Base-by-base conservation (phyloP, 2,888 invertebrate genomes). In the Apamea monoglypha region DNA sequence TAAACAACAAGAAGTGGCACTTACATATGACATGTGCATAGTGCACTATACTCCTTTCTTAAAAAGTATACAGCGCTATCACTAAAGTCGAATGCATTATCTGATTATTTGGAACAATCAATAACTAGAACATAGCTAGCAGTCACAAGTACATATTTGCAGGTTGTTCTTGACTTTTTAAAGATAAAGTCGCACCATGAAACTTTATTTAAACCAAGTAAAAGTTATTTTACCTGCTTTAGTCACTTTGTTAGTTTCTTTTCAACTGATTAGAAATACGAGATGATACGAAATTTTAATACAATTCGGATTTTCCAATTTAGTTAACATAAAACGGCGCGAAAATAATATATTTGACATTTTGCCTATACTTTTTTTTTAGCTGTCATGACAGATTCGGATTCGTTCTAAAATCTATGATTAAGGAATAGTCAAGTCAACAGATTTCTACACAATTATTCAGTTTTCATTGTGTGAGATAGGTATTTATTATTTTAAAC, bases 281-380 rank as follows among this genome's bases (percentile, higher is more conserved):
- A 36, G n/a, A 53, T 1, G 40, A 36, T 10, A n/a, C n/a, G 16
- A 53, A 36, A 2, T 6, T 1, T 12, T 14, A 18, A n/a, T 12
- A 40, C 10, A 5, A 32, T 7, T 18, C 32, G 18, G 7, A 61
- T n/a, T 74, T 21, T 1, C 32, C 21, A 10, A n/a, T 36, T 29
- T 61, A 1, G 47, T 71, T 81, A 53, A 72, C 32, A 12, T 18
- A n/a, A 29, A 82, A 50, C 7, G 61, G 80, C 80, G 80, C 80
- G 83, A 80, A 77, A 82, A 18, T 29, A 21, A 18, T 21, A 5
- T 8, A 47, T 7, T 70, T 56, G 56, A 72, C 75, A 50, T 69
- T 68, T 29, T 40, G 36, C 5, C 8, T 1, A 59, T 0, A 4
- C 14, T 25, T 73, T 44, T 64, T 2, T 25, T 74, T 44, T 44